These are phyloP conservation scores for Drymodes brunneopygia DNA, from an alignment of 2,113 vertebrate genomes.

Conservation along the genomic window DNA sequence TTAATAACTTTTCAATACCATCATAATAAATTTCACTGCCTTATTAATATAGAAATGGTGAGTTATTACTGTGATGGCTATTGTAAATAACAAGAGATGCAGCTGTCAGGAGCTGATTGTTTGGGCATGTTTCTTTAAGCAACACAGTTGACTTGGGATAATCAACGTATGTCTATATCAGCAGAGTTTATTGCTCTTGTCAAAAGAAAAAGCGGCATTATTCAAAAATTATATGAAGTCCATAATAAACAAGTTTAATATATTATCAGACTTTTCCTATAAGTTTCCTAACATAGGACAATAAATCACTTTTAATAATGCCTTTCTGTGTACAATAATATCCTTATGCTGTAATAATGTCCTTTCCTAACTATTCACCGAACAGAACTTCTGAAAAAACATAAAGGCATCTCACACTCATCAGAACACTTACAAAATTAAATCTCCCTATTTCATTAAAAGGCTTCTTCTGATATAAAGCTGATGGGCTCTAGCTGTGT, in stretches of 20 bases:
- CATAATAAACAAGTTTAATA: constrained; percentile 79
- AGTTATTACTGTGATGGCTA: constrained; percentile 89
- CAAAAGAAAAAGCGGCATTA: constrained; percentile 77
- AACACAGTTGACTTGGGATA: constrained; percentile 76
- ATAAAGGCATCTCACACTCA: constrained; percentile 61
- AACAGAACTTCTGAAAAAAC: constrained; percentile 66
- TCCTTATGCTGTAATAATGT: constrained; percentile 68
- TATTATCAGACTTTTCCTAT: constrained; percentile 79
- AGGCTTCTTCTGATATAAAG: constrained; percentile 55
- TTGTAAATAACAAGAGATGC: constrained; percentile 87
- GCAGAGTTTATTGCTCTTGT: constrained; percentile 79
- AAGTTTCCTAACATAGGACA: constrained; percentile 70
- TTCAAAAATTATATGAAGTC: constrained; percentile 77
- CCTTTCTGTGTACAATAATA: constrained; percentile 72
- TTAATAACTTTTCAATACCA: constrained; percentile 89
- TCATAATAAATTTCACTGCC: constrained; percentile 95
- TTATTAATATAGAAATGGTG: constrained; percentile 96
- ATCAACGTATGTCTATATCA: constrained; percentile 74
- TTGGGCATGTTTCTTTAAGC: constrained; percentile 81
- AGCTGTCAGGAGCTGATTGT: constrained; percentile 79
- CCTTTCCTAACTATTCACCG: constrained; percentile 69
- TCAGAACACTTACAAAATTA: constrained; percentile 60
- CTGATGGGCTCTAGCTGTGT: constrained; percentile 57
- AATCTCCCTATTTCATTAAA: constrained; percentile 68
- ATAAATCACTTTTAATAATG: constrained; percentile 78